Percentiles rank a stretch among this genome's conserved stretches.
Evolutionary conservation across 2,888 invertebrate genomes (phyloP).

Genomic region (Danaus chrysippus): DNA sequence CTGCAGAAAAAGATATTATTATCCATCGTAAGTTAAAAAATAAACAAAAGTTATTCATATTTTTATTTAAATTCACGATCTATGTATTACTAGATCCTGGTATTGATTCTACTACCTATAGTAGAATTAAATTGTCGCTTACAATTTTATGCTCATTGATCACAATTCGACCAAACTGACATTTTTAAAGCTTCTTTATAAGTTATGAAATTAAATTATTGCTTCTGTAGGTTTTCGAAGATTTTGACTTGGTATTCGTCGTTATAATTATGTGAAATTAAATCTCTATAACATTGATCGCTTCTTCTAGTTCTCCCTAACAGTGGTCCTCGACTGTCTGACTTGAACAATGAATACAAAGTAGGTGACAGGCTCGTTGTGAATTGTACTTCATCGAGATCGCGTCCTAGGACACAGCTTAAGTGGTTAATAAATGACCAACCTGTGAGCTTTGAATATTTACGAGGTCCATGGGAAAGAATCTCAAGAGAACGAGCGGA

Average conservation of each 20-base stretch:
- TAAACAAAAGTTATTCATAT: conserved; percentile 11
- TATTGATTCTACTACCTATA: too few relatives aligned
- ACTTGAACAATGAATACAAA: conserved; percentile 86
- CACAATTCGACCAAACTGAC: too few relatives aligned
- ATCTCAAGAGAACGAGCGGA: conserved; percentile 69
- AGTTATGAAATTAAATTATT: too few relatives aligned
- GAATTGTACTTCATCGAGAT: conserved; percentile 89
- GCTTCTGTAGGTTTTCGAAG: too few relatives aligned
- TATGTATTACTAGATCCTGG: too few relatives aligned
- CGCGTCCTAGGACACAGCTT: conserved; percentile 87
- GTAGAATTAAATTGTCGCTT: too few relatives aligned
- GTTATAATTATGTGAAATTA: background rate
- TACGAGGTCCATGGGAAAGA: conserved; percentile 74
- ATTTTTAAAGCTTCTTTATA: too few relatives aligned
- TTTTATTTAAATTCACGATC: background rate
- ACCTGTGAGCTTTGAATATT: conserved; percentile 74
- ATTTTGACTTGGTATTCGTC: too few relatives aligned
- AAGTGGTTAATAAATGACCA: conserved; percentile 91
- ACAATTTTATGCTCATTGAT: too few relatives aligned
- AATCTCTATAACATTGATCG: conserved; percentile 8
- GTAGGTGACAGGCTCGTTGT: conserved; percentile 86
- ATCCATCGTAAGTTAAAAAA: conserved; percentile 66
- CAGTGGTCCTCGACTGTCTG: conserved; percentile 87
- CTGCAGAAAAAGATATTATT: conserved; percentile 58
- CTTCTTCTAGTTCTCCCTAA: conserved; percentile 83